Base-by-base conservation (phyloP, 2,113 vertebrate genomes). In the Cyrtonyx montezumae region DNA sequence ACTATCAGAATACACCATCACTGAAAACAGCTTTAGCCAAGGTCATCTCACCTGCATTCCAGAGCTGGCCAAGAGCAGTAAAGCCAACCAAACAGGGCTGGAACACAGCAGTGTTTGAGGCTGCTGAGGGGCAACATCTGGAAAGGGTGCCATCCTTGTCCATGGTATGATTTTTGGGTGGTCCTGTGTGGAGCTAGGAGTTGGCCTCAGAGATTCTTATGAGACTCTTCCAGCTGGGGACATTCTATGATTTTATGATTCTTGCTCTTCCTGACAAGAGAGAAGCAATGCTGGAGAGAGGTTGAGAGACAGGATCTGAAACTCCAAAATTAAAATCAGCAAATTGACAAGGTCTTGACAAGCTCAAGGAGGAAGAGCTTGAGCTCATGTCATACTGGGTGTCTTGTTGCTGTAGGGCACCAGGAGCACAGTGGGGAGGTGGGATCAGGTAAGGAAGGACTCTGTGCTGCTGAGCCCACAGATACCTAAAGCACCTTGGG, bases 381-480 rank as follows among this genome's bases (percentile, higher is more conserved):
- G 34, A 87, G 55, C 16, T 43, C 22, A 45, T 32, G 34, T 4
- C 34, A 58, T 55, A 18, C 3, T 20, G 45, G 11, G 14, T 34
- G 40, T 62, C 63, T 46, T 76, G 55, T 18, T 67, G 62, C 48
- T 73, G 36, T 9, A 42, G 36, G 51, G 25, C 19, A 70, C 66
- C 61, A 43, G 34, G n/a, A 75, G 7, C 7, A 26, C 16, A 18
- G 40, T 8, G 58, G 65, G 62, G 43, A 79, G 43, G 8, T 53
- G 62, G 13, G 9, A 1, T 70, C 30, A 62, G 66, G 17, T 20
- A 53, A 86, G 62, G 61, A 73, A 75, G 21, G 53, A 62, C 36
- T 42, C 0, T 0, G 3, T 75, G 42, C 42, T 66, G 20, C 42
- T 36, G 66, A 67, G 53, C 7, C 22, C 77, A 55, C 37, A 51